Evolutionary conservation across 1,140 invertebrate genomes (phyloP), one percentile per base, ranked within the genome.

Genomic region (Leptestheria dahalacensis): DNA sequence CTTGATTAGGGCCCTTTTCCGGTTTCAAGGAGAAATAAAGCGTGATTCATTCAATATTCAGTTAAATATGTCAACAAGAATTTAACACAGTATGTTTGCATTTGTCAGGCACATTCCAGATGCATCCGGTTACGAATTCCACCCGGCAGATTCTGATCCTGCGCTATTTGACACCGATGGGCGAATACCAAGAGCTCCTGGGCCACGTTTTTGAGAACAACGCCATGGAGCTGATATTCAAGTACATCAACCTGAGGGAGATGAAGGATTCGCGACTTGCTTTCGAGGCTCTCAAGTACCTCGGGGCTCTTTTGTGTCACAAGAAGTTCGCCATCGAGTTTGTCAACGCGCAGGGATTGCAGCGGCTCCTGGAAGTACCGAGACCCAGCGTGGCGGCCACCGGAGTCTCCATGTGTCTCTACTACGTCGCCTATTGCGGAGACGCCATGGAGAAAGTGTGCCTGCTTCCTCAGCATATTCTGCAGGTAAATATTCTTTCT

Each of bases 261-360:
- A 90, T 88, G 0, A 81, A 82, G 62, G 90, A 97, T 74, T 88
- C 93, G 11, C 75, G 93, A 29, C 74, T 97, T 2, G 91, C 91
- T 1, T 97, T 97, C 75, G 94, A 97, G 72, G 91, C 92, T 1
- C 74, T 93, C 0, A 86, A 94, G 75, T 98, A 96, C 73, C 74
- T 97, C 2, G 87, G 91, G 0, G 87, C 92, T 1, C 71, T 97
- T 48, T 75, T 97, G 0, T 97, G 92, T 67, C 94, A 97, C 71
- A 97, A 97, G 72, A 97, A 97, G 71, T 97, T 97, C 75, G 90
- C 91, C 0, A 82, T 96, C 10, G 92, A 97, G 70, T 97, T 97
- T 72, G 82, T 97, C 12, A 81, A 84, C 57, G 79, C 82, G 65
- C 83, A 84, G 46, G 92, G 92, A 2, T 69, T 97, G 49, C 84